Evolutionary conservation across 2,797 vertebrate species (phyloP).

Genomic region (Triplophysa yarkandensis): DNA sequence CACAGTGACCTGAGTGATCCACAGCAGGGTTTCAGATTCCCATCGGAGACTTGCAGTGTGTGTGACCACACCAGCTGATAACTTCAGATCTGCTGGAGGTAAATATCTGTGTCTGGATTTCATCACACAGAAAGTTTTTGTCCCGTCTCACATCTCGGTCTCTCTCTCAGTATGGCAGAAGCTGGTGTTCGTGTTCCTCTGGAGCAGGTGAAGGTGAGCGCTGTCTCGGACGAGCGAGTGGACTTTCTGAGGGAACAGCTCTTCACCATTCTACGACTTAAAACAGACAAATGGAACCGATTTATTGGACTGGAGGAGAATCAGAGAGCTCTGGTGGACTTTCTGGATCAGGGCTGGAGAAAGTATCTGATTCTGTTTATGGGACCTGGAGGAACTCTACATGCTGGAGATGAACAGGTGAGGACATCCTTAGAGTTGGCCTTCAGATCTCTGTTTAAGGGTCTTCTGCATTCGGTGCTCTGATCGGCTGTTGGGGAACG

Average conservation of each 20-base stretch:
- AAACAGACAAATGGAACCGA: slow-evolving; percentile 83
- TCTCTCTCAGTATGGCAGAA: slow-evolving; percentile 69
- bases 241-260: slow-evolving; percentile 81
- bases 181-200: slow-evolving; percentile 64
- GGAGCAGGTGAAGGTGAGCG: slow-evolving; percentile 71
- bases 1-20: slow-evolving; percentile 36
- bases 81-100: neutral
- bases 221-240: slow-evolving; percentile 77
- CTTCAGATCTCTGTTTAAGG: neutral
- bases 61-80: neutral
- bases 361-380: slow-evolving; percentile 75
- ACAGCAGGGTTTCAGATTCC: slow-evolving; percentile 46
- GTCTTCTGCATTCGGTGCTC: slow-evolving; percentile 17
- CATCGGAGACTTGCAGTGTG: neutral
- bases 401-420: slow-evolving; percentile 76
- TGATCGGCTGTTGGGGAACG: slow-evolving; percentile 56
- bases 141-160: neutral
- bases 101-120: too few relatives aligned
- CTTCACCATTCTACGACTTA: slow-evolving; percentile 76
- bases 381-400: slow-evolving; percentile 77
- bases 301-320: slow-evolving; percentile 82
- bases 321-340: slow-evolving; percentile 78
- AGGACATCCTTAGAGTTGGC: slow-evolving; percentile 32
- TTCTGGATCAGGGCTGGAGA: slow-evolving; percentile 74
- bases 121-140: neutral